phyloP scores from a whole-genome alignment of 1,140 invertebrate species.

The Drosophila tani region DNA sequence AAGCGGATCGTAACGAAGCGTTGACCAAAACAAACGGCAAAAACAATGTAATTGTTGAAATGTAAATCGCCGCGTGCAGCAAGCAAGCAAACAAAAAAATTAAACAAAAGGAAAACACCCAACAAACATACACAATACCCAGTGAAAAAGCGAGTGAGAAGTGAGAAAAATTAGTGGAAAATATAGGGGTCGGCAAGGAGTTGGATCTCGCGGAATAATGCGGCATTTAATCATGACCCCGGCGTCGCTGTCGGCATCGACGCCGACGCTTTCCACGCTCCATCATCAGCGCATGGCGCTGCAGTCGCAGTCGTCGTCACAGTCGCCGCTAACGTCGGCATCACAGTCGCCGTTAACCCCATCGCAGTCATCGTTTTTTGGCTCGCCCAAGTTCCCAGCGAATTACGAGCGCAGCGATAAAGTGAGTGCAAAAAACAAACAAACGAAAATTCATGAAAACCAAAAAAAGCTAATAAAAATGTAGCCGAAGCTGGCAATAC shows the following conservation, averaged over 20 bases:
- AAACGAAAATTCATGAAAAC: slow-evolving; percentile 8
- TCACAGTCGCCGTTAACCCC: slow-evolving; percentile 60
- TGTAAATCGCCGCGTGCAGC: slow-evolving; percentile 41
- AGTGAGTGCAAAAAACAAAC: slow-evolving; percentile 70
- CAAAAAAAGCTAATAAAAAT: neutral
- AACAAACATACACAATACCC: slow-evolving; percentile 27
- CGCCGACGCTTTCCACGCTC: slow-evolving; percentile 76
- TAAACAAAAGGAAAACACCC: slow-evolving; percentile 19
- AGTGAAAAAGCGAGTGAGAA: slow-evolving; percentile 48
- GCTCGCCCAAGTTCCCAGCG: slow-evolving; percentile 79
- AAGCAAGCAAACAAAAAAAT: slow-evolving; percentile 22
- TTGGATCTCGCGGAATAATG: slow-evolving; percentile 45
- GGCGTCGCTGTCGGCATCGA: slow-evolving; percentile 78
- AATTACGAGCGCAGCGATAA: slow-evolving; percentile 84
- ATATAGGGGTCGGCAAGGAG: slow-evolving; percentile 7
- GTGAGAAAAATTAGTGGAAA: slow-evolving; percentile 49
- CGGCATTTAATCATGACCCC: slow-evolving; percentile 82
- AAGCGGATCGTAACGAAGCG: slow-evolving; percentile 31
- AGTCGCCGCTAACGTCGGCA: slow-evolving; percentile 32
- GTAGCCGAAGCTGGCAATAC: neutral
- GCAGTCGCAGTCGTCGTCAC: slow-evolving; percentile 52
- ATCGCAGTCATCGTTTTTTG: slow-evolving; percentile 63
- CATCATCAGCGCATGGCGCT: slow-evolving; percentile 71
- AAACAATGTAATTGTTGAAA: slow-evolving; percentile 69
- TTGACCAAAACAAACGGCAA: slow-evolving; percentile 43